phyloP scores from a whole-genome alignment of 2,888 invertebrate genomes.

The Folsomia manolachei region DNA sequence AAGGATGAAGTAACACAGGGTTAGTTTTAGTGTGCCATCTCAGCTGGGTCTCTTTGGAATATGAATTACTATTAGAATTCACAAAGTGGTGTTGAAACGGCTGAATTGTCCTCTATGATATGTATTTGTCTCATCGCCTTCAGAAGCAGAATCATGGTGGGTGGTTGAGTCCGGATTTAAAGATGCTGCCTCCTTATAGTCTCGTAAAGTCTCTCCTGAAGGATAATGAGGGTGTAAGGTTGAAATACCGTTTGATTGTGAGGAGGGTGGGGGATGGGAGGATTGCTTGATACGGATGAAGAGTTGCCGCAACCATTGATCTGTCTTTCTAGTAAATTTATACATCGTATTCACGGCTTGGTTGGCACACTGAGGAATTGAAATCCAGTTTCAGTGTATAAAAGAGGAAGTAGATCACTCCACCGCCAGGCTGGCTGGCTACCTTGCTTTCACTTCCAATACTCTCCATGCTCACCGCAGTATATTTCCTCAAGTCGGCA shows the following conservation, averaged over 20 bases:
- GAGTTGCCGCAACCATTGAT: slow-evolving; percentile 13
- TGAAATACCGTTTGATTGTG: slow-evolving; percentile 11
- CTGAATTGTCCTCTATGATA: neutral
- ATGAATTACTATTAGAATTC: neutral
- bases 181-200: neutral
- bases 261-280: too few species aligned
- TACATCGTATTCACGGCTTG: slow-evolving; percentile 10
- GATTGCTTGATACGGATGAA: neutral
- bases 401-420: slow-evolving; percentile 18
- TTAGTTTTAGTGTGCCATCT: too few species aligned
- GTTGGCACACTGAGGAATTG: slow-evolving; percentile 17
- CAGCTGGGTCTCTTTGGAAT: neutral
- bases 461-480: slow-evolving; percentile 14
- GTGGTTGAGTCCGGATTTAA: neutral
- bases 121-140: neutral
- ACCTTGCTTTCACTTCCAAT: neutral
- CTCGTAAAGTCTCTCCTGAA: too few species aligned
- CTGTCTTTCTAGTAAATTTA: slow-evolving; percentile 9
- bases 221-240: slow-evolving; percentile 13
- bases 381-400: slow-evolving; percentile 14
- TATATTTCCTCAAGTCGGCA: slow-evolving; percentile 15
- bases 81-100: neutral
- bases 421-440: neutral
- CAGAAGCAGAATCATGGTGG: neutral
- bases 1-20: neutral